These are phyloP conservation scores for Ariolimax columbianus DNA, from an alignment of 2,888 invertebrate genomes.

Conservation along the genomic window DNA sequence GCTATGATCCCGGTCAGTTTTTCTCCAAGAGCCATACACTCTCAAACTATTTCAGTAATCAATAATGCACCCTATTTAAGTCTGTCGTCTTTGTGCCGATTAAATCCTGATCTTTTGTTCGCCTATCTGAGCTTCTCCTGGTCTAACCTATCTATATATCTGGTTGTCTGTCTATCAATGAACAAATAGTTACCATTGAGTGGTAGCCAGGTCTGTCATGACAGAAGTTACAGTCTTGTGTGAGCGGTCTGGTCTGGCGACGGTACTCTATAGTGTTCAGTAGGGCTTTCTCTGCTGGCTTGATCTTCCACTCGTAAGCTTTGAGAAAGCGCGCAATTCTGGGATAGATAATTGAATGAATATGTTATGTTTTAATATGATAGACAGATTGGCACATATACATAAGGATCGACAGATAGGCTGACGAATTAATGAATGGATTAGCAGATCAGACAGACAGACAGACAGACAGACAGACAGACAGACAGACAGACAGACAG, in stretches of 20 bases:
- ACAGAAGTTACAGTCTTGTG: slow-evolving; percentile 74
- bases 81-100: no score
- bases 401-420: no score
- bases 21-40: no score
- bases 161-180: not conserved
- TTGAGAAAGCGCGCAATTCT: slow-evolving; percentile 73
- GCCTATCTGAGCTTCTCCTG: not conserved
- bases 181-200: slow-evolving; percentile 68
- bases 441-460: no score
- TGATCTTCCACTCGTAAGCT: slow-evolving; percentile 74
- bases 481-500: no score
- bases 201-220: slow-evolving; percentile 74
- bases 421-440: no score
- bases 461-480: no score
- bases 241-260: slow-evolving; percentile 66
- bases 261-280: slow-evolving; percentile 74
- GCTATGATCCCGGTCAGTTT: no score
- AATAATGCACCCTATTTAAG: no score
- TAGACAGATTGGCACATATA: not conserved
- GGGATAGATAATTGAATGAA: slow-evolving; percentile 6
- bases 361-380: not conserved
- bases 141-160: not conserved
- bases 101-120: no score
- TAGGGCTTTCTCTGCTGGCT: slow-evolving; percentile 71
- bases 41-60: no score